Base-by-base conservation (phyloP, 2,888 invertebrate genomes). In the Periphyllus acericola region DNA sequence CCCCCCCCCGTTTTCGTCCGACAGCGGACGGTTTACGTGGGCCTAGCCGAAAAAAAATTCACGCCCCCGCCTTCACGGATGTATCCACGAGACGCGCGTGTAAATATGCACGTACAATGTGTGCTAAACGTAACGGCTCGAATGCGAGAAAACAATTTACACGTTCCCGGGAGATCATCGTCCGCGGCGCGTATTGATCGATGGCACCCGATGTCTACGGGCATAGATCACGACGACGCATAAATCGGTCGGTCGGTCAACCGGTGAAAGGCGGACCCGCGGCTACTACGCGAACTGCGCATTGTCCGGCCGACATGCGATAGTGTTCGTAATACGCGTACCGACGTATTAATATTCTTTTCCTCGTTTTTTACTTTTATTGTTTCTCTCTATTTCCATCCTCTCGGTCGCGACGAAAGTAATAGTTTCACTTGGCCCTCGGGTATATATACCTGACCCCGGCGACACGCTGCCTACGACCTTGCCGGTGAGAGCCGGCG, bases 361-460 rank as follows among this genome's bases (percentile, higher is more conserved):
- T 72, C 6, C 40, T 40, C 34, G 34, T 72, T 72, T 11, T 60
- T 79, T 34, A 34, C 4, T 83, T 14, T 29, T 40, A 17, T 32
- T 1, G 34, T 25, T n/a, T 36, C 5, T 25, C 34, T 72, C 21
- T 36, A 8, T 71, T 19, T 25, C 25, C 6, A 6, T 60, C 25
- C 60, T 60, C 19, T 60, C 60, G 5, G 14, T 46, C 60, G 60
- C 78, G 52, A 85, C 52, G 85, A 85, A 85, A 85, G 85, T 85
- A 46, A 79, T 85, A 71, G 68, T 85, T 85, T 85, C 85, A 85
- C 85, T 78, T 68, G 78, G 46, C 52, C 76, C 17, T 76, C 36
- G 46, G 66, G 46, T 17, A 40, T 52, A 46, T 17, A 40, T 52
- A 46, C 46, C 32, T 78, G 84, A 85, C 85, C 85, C 52, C 66